Percentiles rank a stretch among this genome's conserved stretches.
Evolutionary conservation across 2,888 invertebrate genomes (phyloP).

Genomic region (Callimorpha dominula): DNA sequence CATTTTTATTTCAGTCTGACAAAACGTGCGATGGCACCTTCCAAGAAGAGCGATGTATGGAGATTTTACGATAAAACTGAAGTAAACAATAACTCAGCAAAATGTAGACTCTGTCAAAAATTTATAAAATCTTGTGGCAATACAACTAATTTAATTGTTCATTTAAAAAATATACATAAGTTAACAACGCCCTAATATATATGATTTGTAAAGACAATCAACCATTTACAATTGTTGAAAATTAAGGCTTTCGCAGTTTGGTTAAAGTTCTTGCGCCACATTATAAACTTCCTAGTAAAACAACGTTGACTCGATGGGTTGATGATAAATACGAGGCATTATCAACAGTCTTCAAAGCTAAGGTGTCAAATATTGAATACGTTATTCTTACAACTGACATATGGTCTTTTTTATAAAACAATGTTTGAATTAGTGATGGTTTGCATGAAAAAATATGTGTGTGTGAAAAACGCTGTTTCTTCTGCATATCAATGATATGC

Average conservation of each 20-base stretch:
- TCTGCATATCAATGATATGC: too few species aligned
- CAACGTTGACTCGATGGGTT: constrained; percentile 43
- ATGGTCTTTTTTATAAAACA: too few species aligned
- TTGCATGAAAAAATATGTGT: too few species aligned
- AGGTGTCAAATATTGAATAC: too few species aligned
- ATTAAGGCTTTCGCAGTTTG: constrained; percentile 34
- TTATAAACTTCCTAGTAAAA: constrained; percentile 35
- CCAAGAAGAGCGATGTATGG: constrained; percentile 37
- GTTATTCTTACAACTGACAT: too few species aligned
- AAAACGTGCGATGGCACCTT: constrained; percentile 23
- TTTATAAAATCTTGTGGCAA: constrained; percentile 36
- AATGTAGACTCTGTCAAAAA: constrained; percentile 25
- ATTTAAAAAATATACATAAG: constrained; percentile 39
- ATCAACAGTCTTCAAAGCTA: too few species aligned
- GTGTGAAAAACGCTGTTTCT: too few species aligned
- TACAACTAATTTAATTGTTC: constrained; percentile 39
- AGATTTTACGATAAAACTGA: constrained; percentile 36
- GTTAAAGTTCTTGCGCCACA: constrained; percentile 45
- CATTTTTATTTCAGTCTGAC: constrained; percentile 7
- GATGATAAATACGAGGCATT: too few species aligned
- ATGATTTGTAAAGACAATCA: constrained; percentile 47
- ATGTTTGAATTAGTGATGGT: too few species aligned
- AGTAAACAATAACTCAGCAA: constrained; percentile 15
- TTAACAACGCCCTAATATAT: constrained; percentile 46
- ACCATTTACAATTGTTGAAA: constrained; percentile 35